Conservation (phyloP, 2,113 vertebrate genomes). For the Siniperca knerii region DNA sequence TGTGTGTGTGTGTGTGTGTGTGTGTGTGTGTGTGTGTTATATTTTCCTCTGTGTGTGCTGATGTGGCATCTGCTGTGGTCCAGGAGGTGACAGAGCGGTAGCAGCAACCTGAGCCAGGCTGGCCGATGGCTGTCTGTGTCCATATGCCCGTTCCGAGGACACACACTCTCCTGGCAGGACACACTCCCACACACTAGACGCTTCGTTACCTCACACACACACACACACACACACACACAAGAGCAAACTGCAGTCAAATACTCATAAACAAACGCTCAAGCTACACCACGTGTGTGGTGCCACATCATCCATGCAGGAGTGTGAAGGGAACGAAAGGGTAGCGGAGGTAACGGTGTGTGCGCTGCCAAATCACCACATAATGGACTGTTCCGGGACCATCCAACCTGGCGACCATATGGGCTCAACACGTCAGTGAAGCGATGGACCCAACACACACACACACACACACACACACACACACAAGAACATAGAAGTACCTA, state of each 20-base stretch:
- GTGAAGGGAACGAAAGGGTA: slow-evolving; percentile 49
- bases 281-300: slow-evolving; percentile 28
- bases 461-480: neutral
- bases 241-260: slow-evolving; percentile 22
- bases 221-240: slow-evolving; percentile 15
- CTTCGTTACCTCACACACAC: slow-evolving; percentile 50
- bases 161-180: slow-evolving; percentile 59
- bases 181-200: slow-evolving; percentile 58
- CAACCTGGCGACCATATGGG: slow-evolving; percentile 64
- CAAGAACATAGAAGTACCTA: neutral
- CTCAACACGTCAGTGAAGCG: slow-evolving; percentile 43
- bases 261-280: slow-evolving; percentile 44
- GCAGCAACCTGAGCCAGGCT: slow-evolving; percentile 65
- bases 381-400: slow-evolving; percentile 56
- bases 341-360: slow-evolving; percentile 50
- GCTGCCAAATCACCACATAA: slow-evolving; percentile 76
- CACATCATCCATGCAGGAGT: slow-evolving; percentile 53
- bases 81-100: slow-evolving; percentile 57
- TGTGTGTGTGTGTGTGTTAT: slow-evolving; percentile 6
- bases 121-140: slow-evolving; percentile 44
- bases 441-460: slow-evolving; percentile 13
- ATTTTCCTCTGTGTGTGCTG: slow-evolving; percentile 25
- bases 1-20: slow-evolving; percentile 13
- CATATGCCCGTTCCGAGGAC: slow-evolving; percentile 65
- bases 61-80: slow-evolving; percentile 63